These are phyloP conservation scores for Dicaeum eximium DNA, from an alignment of 2,113 vertebrate species.

Conservation along the genomic window DNA sequence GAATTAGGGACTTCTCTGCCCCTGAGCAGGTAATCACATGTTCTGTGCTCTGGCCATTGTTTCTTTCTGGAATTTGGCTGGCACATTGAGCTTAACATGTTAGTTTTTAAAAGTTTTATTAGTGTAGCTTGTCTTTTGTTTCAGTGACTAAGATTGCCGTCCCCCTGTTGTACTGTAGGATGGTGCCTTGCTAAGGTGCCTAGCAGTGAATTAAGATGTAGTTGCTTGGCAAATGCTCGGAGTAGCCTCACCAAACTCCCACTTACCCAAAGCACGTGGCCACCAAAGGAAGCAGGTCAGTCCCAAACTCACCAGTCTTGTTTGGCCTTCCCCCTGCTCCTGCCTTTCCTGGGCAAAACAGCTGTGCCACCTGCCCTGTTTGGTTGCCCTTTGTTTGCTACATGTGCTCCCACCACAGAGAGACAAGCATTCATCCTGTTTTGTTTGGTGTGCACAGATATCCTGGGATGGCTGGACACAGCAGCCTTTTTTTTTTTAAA, in stretches of 20 bases:
- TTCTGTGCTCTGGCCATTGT: not conserved
- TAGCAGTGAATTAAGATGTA: not conserved
- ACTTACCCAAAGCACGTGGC: rapidly evolving
- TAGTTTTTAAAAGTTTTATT: not conserved
- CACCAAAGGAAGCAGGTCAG: not conserved
- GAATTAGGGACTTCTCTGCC: not conserved
- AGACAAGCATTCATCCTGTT: not conserved
- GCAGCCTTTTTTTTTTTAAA: not conserved
- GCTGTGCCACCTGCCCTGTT: not conserved
- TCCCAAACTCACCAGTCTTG: not conserved
- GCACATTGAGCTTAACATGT: not conserved
- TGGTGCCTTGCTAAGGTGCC: not conserved
- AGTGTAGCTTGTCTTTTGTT: not conserved
- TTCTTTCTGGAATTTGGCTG: not conserved
- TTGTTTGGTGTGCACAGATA: not conserved
- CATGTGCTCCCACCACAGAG: not conserved
- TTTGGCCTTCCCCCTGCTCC: not conserved
- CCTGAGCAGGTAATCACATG: not conserved
- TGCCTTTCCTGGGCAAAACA: not conserved
- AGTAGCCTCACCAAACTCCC: not conserved
- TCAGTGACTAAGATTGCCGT: not conserved
- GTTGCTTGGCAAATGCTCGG: rapidly evolving
- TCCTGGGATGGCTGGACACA: not conserved
- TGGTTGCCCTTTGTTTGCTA: not conserved
- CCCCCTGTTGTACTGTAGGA: not conserved